These are phyloP conservation scores for Branchellion lobata DNA, from an alignment of 2,888 invertebrate genomes.

Conservation along the genomic window DNA sequence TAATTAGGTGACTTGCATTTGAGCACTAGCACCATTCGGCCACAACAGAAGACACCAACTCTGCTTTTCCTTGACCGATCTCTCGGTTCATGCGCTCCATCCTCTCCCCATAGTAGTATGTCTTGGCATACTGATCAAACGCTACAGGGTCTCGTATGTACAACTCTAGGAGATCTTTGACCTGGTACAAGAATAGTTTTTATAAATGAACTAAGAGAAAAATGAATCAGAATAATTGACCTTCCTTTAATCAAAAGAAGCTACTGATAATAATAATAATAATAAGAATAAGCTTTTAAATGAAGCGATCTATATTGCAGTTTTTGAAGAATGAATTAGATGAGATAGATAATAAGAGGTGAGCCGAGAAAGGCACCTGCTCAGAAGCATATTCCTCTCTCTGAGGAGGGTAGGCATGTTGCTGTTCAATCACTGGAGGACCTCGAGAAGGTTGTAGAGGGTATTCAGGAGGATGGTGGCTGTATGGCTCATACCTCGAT, in stretches of 20 bases:
- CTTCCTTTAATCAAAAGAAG: too few species aligned
- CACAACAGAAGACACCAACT: too few species aligned
- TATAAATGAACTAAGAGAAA: background rate
- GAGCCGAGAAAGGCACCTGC: slow-evolving; percentile 11
- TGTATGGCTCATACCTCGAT: slow-evolving; percentile 29
- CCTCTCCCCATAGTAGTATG: slow-evolving; percentile 41
- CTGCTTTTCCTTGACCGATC: background rate
- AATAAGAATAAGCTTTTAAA: too few species aligned
- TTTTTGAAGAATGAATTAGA: too few species aligned
- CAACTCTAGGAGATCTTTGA: slow-evolving; percentile 38
- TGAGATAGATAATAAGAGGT: too few species aligned
- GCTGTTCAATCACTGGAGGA: background rate
- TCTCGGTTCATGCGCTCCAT: slow-evolving; percentile 37
- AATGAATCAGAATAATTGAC: too few species aligned
- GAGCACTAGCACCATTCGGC: background rate
- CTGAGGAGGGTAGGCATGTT: slow-evolving; percentile 13
- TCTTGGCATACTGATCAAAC: slow-evolving; percentile 42
- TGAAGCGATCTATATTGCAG: too few species aligned
- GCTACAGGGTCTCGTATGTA: slow-evolving; percentile 40
- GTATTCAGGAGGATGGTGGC: background rate
- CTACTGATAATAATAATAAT: too few species aligned
- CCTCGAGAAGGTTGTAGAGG: background rate
- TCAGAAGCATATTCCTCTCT: slow-evolving; percentile 41
- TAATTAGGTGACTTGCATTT: background rate
- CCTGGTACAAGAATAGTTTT: slow-evolving; percentile 4